Evolutionary conservation across 2,113 vertebrate genomes (phyloP).

Genomic region (Hemiscyllium ocellatum): DNA sequence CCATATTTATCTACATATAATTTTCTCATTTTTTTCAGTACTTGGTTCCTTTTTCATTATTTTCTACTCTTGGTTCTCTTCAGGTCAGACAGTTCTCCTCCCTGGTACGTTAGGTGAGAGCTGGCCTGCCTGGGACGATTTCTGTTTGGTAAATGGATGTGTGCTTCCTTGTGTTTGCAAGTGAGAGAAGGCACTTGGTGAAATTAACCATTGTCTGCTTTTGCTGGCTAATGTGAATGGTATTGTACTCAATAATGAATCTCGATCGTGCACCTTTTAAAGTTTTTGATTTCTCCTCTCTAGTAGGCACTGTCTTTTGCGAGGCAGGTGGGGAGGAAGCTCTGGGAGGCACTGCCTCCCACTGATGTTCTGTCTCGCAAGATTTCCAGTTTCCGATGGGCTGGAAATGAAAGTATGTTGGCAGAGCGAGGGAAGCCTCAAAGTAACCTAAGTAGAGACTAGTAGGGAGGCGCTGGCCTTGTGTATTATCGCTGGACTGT

Average conservation of each 20-base stretch:
- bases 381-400: too few species aligned
- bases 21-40: conserved; percentile 36
- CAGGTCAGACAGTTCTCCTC: conserved; percentile 72
- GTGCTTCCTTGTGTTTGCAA: neutral
- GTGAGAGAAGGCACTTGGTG: neutral
- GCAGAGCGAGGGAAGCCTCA: too few species aligned
- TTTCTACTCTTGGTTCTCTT: conserved; percentile 50
- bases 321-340: too few species aligned
- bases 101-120: conserved; percentile 71
- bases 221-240: neutral
- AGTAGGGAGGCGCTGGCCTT: too few species aligned
- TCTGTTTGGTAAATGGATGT: neutral
- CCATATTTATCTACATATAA: neutral
- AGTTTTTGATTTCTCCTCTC: too few species aligned
- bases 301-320: too few species aligned
- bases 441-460: too few species aligned
- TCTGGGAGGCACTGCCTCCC: neutral
- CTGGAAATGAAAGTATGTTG: too few species aligned
- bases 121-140: neutral
- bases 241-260: neutral
- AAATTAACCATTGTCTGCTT: neutral
- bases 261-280: too few species aligned
- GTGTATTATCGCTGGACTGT: too few species aligned
- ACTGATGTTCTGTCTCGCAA: neutral
- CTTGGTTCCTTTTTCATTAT: conserved; percentile 48